These are phyloP conservation scores for Phrynocephalus vlangalii DNA, from an alignment of 2,797 vertebrate species.

Conservation along the genomic window DNA sequence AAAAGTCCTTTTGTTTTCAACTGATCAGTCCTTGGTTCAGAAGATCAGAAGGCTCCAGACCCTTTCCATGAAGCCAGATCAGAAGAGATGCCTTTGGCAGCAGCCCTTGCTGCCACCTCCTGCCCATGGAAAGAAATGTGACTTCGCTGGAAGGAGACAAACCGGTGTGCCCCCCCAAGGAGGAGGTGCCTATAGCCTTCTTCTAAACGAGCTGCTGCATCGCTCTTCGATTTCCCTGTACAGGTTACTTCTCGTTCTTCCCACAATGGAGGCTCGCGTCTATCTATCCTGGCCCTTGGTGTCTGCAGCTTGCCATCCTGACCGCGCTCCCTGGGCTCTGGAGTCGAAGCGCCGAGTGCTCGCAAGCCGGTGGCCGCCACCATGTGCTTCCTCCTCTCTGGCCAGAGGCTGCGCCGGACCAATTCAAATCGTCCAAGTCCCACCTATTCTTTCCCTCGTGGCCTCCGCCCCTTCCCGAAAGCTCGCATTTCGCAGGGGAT, in stretches of 20 bases:
- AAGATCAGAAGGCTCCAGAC: not conserved
- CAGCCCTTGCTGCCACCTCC: not conserved
- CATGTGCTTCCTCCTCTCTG: slow-evolving; percentile 11
- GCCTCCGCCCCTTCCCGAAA: slow-evolving; percentile 25
- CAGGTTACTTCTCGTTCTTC: too few species aligned
- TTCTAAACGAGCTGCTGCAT: not conserved
- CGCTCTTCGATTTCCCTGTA: not conserved
- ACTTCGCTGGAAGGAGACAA: not conserved
- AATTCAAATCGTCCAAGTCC: slow-evolving; percentile 43
- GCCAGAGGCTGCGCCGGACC: not conserved
- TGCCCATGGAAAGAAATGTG: not conserved
- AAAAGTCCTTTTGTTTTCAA: not conserved
- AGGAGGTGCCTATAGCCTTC: not conserved
- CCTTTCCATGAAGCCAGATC: not conserved
- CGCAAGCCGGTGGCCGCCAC: not conserved
- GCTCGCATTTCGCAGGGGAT: slow-evolving; percentile 23
- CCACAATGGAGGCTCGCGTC: not conserved
- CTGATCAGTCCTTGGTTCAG: not conserved
- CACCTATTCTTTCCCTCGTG: slow-evolving; percentile 37
- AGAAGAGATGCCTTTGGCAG: not conserved
- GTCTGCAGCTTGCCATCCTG: not conserved
- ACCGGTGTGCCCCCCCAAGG: not conserved
- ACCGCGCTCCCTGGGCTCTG: not conserved
- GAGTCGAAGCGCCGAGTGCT: not conserved
- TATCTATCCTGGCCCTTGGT: not conserved